These are phyloP conservation scores for Drosophila meridiana DNA, from an alignment of 2,888 invertebrate genomes.

Conservation along the genomic window DNA sequence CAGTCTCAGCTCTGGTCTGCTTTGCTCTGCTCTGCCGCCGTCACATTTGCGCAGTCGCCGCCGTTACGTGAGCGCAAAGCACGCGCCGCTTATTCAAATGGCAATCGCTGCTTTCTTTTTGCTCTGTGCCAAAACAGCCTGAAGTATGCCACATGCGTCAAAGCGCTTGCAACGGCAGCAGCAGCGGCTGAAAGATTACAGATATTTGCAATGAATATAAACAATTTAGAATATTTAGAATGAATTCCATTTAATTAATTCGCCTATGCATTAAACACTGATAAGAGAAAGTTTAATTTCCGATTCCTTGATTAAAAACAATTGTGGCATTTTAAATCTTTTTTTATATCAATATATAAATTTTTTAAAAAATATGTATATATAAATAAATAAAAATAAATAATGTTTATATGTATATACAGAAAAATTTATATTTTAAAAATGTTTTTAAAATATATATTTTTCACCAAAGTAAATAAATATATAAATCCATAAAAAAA, in stretches of 20 bases:
- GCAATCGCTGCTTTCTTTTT: conserved; percentile 64
- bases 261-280: background rate
- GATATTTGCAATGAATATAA: background rate
- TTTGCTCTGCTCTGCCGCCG: conserved; percentile 9
- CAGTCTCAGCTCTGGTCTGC: background rate
- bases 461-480: too few relatives aligned
- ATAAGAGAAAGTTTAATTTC: background rate
- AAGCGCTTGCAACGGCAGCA: conserved; percentile 3
- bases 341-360: background rate
- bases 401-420: background rate
- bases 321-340: background rate
- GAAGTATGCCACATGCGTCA: conserved; percentile 12
- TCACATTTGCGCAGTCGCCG: conserved; percentile 12
- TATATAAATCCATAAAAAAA: too few relatives aligned
- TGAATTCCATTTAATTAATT: background rate
- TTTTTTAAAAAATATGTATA: too few relatives aligned
- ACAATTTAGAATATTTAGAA: background rate
- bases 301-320: background rate
- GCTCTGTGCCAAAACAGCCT: conserved; percentile 14
- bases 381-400: background rate
- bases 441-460: too few relatives aligned
- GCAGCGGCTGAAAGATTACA: background rate
- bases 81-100: conserved; percentile 71
- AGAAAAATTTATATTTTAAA: background rate
- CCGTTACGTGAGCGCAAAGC: conserved; percentile 70